Conservation (phyloP, 2,888 invertebrate species). For the Mechanitis messenoides region DNA sequence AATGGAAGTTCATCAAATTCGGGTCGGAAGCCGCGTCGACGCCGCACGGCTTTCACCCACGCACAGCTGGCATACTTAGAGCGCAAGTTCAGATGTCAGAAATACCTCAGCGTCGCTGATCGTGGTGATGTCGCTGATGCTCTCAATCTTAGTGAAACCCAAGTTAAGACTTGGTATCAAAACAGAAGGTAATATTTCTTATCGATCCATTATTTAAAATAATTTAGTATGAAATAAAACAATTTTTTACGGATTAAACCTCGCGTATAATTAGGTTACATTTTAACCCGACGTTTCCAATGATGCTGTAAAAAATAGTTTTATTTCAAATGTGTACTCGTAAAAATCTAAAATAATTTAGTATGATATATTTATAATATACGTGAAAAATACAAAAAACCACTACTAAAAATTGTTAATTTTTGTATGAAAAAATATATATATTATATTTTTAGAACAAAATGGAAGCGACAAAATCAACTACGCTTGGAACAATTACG, state of each 20-base stretch:
- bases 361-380: no score
- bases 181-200: conserved; percentile 81
- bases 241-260: no score
- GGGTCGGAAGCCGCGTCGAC: conserved; percentile 86
- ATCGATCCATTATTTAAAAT: not conserved
- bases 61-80: conserved; percentile 94
- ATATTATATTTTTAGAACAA: conserved; percentile 76
- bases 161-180: conserved; percentile 97
- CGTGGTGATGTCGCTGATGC: conserved; percentile 94
- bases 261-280: no score
- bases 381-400: no score
- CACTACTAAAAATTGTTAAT: no score
- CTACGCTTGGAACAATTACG: conserved; percentile 89
- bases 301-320: no score
- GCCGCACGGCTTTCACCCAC: conserved; percentile 95
- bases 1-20: conserved; percentile 49
- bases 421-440: no score
- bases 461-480: conserved; percentile 94
- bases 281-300: no score
- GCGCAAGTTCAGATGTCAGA: conserved; percentile 94
- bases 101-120: conserved; percentile 95
- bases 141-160: conserved; percentile 92
- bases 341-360: no score
- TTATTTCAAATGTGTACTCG: no score
- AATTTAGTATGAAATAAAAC: no score